phyloP scores from a whole-genome alignment of 2,888 invertebrate species.

The Phrixothrix hirtus region DNA sequence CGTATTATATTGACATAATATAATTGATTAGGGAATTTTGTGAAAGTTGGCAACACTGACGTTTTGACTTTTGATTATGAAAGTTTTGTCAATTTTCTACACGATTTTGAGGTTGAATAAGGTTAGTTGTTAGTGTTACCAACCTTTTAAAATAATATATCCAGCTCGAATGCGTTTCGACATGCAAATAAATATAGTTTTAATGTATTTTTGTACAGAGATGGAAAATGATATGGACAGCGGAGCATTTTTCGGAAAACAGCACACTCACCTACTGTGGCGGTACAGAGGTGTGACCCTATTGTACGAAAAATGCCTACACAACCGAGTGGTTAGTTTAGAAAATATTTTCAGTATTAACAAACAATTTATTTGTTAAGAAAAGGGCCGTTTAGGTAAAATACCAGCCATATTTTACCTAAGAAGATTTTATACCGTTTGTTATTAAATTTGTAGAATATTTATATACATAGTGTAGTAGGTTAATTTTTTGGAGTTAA shows the following conservation, averaged over 20 bases:
- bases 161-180: no score
- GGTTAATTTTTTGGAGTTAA: neutral
- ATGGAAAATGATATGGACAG: slow-evolving; percentile 57
- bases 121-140: no score
- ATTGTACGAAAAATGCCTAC: slow-evolving; percentile 46
- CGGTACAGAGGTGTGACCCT: slow-evolving; percentile 60
- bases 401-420: slow-evolving; percentile 46
- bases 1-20: no score
- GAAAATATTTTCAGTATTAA: slow-evolving; percentile 14
- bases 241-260: slow-evolving; percentile 56
- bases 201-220: slow-evolving; percentile 49
- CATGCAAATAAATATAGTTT: neutral
- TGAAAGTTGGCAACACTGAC: no score
- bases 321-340: slow-evolving; percentile 56
- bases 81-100: no score
- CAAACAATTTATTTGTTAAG: slow-evolving; percentile 7
- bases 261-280: slow-evolving; percentile 57
- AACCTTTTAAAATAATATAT: no score
- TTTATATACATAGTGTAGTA: slow-evolving; percentile 13
- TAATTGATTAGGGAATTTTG: no score
- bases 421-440: slow-evolving; percentile 23
- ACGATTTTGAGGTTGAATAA: no score
- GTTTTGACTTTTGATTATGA: no score
- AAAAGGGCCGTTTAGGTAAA: slow-evolving; percentile 31
- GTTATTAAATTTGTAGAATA: slow-evolving; percentile 23